phyloP scores from a whole-genome alignment of 1,140 invertebrate species.

The Panagrolaimus sp. region DNA sequence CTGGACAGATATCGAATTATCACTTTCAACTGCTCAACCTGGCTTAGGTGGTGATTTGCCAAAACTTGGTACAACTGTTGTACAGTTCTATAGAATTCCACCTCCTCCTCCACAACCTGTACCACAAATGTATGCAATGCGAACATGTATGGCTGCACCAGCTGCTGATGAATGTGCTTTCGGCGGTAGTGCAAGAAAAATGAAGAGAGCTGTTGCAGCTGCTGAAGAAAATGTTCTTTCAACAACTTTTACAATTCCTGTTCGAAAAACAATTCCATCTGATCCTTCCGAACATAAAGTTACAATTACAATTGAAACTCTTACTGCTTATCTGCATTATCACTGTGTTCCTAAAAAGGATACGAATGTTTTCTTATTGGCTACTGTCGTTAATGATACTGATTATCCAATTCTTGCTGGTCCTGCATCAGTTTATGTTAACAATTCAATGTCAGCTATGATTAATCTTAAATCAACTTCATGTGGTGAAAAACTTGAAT shows the following conservation, averaged over 20 bases:
- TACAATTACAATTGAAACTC: constrained; percentile 58
- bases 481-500: constrained; percentile 59
- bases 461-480: constrained; percentile 54
- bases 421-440: constrained; percentile 59
- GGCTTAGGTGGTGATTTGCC: constrained; percentile 59
- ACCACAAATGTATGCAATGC: not conserved
- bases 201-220: not conserved
- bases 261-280: constrained; percentile 55
- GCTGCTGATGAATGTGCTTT: not conserved
- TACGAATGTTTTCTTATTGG: constrained; percentile 59
- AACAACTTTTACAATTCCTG: constrained; percentile 57
- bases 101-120: not conserved
- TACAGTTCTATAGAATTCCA: constrained; percentile 36
- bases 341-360: constrained; percentile 58
- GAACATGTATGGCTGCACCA: not conserved
- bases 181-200: not conserved
- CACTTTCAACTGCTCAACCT: constrained; percentile 59
- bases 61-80: constrained; percentile 49
- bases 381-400: constrained; percentile 58
- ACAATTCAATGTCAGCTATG: constrained; percentile 52
- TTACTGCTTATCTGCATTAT: constrained; percentile 58
- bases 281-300: constrained; percentile 57
- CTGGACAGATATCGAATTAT: constrained; percentile 58
- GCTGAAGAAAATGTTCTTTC: constrained; percentile 22
- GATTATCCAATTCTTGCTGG: constrained; percentile 58